These are phyloP conservation scores for Plusia festucae DNA, from an alignment of 2,888 invertebrate genomes.

Conservation along the genomic window DNA sequence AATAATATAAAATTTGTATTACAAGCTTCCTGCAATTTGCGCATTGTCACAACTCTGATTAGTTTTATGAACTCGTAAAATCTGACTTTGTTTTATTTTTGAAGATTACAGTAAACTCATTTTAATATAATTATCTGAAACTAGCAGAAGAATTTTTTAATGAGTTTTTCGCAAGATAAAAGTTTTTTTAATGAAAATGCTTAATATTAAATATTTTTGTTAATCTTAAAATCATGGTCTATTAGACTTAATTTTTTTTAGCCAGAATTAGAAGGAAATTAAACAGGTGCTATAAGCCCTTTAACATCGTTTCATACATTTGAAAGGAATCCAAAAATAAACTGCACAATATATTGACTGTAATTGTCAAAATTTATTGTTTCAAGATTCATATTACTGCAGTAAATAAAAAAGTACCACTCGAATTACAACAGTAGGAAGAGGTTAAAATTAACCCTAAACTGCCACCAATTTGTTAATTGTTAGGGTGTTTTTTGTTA, in stretches of 20 bases:
- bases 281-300: not conserved
- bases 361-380: constrained; percentile 84
- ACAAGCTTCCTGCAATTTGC: not conserved
- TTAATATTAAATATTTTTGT: no score
- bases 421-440: constrained; percentile 74
- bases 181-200: no score
- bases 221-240: no score
- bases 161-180: no score
- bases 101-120: no score
- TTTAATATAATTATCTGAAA: no score
- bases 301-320: not conserved
- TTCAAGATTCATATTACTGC: constrained; percentile 78
- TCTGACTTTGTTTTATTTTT: not conserved
- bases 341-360: constrained; percentile 25
- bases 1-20: not conserved
- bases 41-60: not conserved
- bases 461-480: constrained; percentile 86
- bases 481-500: constrained; percentile 81
- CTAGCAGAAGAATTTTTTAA: not conserved
- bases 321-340: constrained; percentile 20
- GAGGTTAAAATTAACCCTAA: constrained; percentile 85
- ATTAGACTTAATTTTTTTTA: no score
- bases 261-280: no score
- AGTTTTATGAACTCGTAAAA: not conserved
- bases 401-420: constrained; percentile 67